phyloP scores from a whole-genome alignment of 2,113 vertebrate genomes.

The Paralichthys olivaceus region DNA sequence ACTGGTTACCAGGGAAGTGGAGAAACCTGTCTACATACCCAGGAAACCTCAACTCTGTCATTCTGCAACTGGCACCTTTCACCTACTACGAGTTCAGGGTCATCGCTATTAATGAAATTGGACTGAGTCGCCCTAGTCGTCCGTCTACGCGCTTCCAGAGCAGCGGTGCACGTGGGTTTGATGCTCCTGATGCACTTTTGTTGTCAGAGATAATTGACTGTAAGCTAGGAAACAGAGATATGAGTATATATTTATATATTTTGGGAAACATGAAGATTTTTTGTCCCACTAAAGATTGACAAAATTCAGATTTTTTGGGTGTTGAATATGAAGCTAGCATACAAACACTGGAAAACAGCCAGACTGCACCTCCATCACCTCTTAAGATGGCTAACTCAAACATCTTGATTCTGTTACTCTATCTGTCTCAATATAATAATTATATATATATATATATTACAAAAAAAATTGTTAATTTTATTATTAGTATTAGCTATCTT shows the following conservation, averaged over 20 bases:
- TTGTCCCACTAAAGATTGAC: too few relatives aligned
- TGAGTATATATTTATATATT: neutral
- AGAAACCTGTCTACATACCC: conserved; percentile 91
- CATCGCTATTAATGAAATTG: conserved; percentile 91
- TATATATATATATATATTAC: too few relatives aligned
- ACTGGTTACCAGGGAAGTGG: conserved; percentile 89
- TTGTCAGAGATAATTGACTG: neutral
- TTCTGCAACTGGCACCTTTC: conserved; percentile 89
- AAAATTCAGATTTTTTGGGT: too few relatives aligned
- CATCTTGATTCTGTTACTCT: too few relatives aligned
- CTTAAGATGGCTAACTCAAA: too few relatives aligned
- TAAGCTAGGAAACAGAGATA: neutral
- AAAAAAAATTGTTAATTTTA: too few relatives aligned
- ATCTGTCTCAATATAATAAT: too few relatives aligned
- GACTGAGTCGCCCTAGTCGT: conserved; percentile 90
- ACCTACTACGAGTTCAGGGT: conserved; percentile 96
- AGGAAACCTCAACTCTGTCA: conserved; percentile 89
- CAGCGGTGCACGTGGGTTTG: conserved; percentile 90
- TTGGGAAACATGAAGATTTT: too few relatives aligned
- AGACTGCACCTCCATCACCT: too few relatives aligned
- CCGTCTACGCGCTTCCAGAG: conserved; percentile 91
- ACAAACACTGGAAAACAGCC: too few relatives aligned
- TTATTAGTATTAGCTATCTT: too few relatives aligned
- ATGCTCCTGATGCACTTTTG: neutral
- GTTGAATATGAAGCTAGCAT: too few relatives aligned